Evolutionary conservation across 2,797 vertebrate species (phyloP).

Genomic region (Buphagus erythrorhynchus): DNA sequence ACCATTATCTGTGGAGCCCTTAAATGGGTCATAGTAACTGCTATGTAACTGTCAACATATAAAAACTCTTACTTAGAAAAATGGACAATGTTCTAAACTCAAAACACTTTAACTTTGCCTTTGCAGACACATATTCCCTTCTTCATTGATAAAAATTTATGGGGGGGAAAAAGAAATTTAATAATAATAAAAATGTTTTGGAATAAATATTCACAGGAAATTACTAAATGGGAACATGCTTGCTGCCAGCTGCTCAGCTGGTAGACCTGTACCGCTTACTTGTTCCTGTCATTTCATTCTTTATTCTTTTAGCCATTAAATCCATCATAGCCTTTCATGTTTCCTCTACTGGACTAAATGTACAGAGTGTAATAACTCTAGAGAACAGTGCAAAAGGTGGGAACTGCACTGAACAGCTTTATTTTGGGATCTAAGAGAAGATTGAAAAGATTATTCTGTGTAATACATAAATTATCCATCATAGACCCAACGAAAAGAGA

Average conservation of each 20-base stretch:
- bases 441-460: neutral
- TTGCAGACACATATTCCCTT: neutral
- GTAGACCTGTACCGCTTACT: neutral
- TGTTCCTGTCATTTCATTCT: neutral
- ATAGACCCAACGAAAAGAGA: neutral
- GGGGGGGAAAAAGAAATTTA: neutral
- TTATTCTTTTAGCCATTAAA: neutral
- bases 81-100: neutral
- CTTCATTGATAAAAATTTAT: neutral
- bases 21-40: neutral
- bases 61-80: neutral
- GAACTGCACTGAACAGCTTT: neutral
- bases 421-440: neutral
- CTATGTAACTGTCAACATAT: neutral
- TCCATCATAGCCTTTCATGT: neutral
- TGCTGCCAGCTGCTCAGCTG: neutral
- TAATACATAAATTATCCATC: neutral
- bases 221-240: neutral
- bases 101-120: neutral
- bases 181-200: neutral
- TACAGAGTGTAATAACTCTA: neutral
- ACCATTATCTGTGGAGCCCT: conserved; percentile 1
- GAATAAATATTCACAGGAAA: conserved; percentile 35
- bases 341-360: neutral
- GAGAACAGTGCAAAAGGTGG: neutral